phyloP scores from a whole-genome alignment of 2,797 vertebrate genomes.

The Sebastes vulpes region DNA sequence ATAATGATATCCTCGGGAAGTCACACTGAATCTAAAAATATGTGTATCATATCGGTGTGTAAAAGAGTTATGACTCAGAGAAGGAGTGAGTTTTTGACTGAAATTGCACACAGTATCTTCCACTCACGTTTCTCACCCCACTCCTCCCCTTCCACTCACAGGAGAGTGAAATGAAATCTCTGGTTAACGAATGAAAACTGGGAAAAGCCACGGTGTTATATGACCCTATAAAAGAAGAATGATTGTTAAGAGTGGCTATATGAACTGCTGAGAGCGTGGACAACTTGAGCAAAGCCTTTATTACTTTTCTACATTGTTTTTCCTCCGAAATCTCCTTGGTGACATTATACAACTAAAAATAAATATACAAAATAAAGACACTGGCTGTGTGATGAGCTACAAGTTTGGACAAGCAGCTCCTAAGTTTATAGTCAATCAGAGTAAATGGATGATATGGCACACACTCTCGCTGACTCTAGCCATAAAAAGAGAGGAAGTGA shows the following conservation, averaged over 20 bases:
- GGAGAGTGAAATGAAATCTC: neutral
- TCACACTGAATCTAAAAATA: neutral
- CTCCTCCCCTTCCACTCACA: neutral
- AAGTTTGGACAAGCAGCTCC: slow-evolving; percentile 1
- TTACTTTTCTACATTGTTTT: neutral
- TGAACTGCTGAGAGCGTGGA: neutral
- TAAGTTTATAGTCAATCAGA: slow-evolving; percentile 30
- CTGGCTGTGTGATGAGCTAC: neutral
- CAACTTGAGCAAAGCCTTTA: neutral
- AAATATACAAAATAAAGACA: neutral
- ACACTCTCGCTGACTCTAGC: slow-evolving; percentile 22
- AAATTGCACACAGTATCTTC: neutral
- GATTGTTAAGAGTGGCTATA: neutral
- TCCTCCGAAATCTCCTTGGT: neutral
- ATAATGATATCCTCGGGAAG: neutral
- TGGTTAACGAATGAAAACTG: neutral
- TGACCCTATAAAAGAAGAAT: neutral
- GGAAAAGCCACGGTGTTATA: neutral
- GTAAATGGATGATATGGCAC: slow-evolving; percentile 25
- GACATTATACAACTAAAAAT: neutral
- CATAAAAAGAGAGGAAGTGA: slow-evolving; percentile 37
- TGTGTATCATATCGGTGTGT: neutral
- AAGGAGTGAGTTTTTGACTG: neutral
- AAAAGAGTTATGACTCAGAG: neutral
- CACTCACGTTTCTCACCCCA: neutral